phyloP scores from a whole-genome alignment of 2,888 invertebrate species.

The Drosophila testacea region DNA sequence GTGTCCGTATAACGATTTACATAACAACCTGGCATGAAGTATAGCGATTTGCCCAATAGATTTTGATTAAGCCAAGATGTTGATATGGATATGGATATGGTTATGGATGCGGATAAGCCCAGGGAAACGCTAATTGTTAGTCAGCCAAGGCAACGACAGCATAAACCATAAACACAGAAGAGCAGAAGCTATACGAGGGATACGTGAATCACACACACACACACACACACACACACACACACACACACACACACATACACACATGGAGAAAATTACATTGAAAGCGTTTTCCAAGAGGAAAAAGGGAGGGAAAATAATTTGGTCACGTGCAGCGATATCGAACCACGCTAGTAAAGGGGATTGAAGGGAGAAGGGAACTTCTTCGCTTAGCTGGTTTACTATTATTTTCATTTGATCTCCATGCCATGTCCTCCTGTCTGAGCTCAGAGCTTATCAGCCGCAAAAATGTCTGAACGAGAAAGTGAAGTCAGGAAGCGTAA shows the following conservation, averaged over 20 bases:
- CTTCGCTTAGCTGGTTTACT: conserved; percentile 54
- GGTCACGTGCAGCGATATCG: conserved; percentile 72
- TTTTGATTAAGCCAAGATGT: conserved; percentile 48
- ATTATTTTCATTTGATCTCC: conserved; percentile 60
- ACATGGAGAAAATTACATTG: conserved; percentile 26
- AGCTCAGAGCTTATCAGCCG: conserved; percentile 68
- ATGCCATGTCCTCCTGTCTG: conserved; percentile 6
- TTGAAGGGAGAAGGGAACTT: background rate
- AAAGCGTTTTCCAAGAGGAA: background rate
- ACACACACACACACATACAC: conserved; percentile 22
- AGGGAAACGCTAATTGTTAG: conserved; percentile 57
- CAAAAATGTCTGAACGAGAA: conserved; percentile 48
- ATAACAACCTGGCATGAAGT: conserved; percentile 39
- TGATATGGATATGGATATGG: background rate
- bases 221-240: background rate
- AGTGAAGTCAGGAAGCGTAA: conserved; percentile 41
- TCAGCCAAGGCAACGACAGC: conserved; percentile 45
- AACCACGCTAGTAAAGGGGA: conserved; percentile 10
- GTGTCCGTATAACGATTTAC: conserved; percentile 35
- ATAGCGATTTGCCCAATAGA: conserved; percentile 47
- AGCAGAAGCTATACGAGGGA: conserved; percentile 12
- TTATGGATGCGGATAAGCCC: conserved; percentile 7
- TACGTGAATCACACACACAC: conserved; percentile 34
- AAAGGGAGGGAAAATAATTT: conserved; percentile 58
- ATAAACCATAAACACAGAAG: conserved; percentile 56